Base-by-base conservation (phyloP, 2,888 invertebrate species). In the Clistopyga incitator region DNA sequence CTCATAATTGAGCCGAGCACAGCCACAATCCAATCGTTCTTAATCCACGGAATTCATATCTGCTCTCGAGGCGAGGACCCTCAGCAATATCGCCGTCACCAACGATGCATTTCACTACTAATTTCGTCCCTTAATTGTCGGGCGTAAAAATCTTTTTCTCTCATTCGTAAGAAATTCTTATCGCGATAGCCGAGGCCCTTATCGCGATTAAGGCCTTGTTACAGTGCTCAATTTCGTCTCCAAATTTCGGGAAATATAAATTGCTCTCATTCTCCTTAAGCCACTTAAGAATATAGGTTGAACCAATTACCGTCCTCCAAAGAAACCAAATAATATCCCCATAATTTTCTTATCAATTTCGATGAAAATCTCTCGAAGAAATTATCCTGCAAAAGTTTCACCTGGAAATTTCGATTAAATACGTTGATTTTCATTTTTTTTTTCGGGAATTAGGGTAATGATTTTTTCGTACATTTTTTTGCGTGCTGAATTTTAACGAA, bases 11-110 rank as follows among this genome's bases (percentile, higher is more conserved):
- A 92, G 89, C 86, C 90, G 88, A 90, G 77, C 80, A 81, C 50
- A 90, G 88, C 87, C 90, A 90, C 91, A 91, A 92, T 92, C 92
- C 91, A 91, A 92, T 93, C 91, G 92, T 88, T 91, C 90, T 92
- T 92, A 91, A 92, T 92, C 92, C 92, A 90, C 90, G 88, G 89
- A 90, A 91, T 92, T 90, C 90, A 64, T n/a, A n/a, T 75, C 52
- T 65, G 29, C 54, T 76, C 54, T 42, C 42, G 64, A 64, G 20
- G 20, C 64, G 64, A 42, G 42, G 64, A 38, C 64, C 42, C 20
- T 20, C 42, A 3, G 38, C 64, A 42, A 38, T 38, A 64, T 64
- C 38, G 20, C 64, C 64, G 64, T 64, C 64, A 64, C 64, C 64
- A 42, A 2, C 64, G 20, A 64, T 64, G 42, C 42, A 20, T 64